Evolutionary conservation across 2,113 vertebrate genomes (phyloP).

Genomic region (Atractosteus spatula): DNA sequence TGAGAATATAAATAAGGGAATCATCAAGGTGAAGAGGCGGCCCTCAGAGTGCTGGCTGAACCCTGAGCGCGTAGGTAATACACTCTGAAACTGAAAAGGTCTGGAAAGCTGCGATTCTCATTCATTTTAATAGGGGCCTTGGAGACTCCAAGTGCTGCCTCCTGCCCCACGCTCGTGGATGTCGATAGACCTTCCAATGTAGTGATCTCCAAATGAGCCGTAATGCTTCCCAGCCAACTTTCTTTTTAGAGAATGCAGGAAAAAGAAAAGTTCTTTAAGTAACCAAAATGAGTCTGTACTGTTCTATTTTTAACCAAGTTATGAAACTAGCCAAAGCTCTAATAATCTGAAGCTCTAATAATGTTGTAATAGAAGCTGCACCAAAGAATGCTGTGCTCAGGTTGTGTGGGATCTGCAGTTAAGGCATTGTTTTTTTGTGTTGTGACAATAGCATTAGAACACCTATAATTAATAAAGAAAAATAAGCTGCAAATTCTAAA

Average conservation of each 20-base stretch:
- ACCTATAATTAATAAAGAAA: too few relatives aligned
- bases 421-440: too few relatives aligned
- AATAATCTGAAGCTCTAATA: too few relatives aligned
- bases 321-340: too few relatives aligned
- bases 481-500: too few relatives aligned
- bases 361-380: too few relatives aligned
- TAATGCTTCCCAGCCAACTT: not conserved
- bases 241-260: not conserved
- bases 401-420: too few relatives aligned
- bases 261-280: too few relatives aligned
- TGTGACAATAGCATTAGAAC: too few relatives aligned
- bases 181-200: not conserved
- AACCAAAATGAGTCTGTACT: too few relatives aligned
- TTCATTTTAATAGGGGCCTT: constrained; percentile 48
- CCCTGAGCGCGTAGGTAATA: constrained; percentile 29
- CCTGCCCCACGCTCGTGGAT: not conserved
- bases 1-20: constrained; percentile 35
- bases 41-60: constrained; percentile 27
- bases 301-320: too few relatives aligned
- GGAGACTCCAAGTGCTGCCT: constrained; percentile 16
- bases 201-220: constrained; percentile 7
- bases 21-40: constrained; percentile 23
- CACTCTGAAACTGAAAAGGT: constrained; percentile 35
- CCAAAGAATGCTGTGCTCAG: too few relatives aligned
- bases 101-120: constrained; percentile 32